These are phyloP conservation scores for Gallirallus australis DNA, from an alignment of 2,797 vertebrate genomes.

Conservation along the genomic window DNA sequence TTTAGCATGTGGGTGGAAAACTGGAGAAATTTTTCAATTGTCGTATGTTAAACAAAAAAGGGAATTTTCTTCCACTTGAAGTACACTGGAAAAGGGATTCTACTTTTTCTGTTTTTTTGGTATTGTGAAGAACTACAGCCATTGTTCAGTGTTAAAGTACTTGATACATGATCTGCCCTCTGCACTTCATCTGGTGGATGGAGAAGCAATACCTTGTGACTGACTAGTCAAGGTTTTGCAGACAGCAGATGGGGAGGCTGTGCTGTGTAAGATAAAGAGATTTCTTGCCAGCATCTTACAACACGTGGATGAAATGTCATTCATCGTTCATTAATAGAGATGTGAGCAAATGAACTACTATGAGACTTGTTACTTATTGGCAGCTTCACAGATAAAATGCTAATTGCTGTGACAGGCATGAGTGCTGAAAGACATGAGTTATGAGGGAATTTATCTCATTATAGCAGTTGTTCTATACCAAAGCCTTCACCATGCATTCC, in stretches of 20 bases:
- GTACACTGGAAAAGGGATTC: not conserved
- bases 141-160: not conserved
- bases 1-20: not conserved
- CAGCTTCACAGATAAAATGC: not conserved
- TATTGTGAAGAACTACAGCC: not conserved
- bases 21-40: not conserved
- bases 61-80: not conserved
- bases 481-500: not conserved
- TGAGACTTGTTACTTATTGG: slow-evolving; percentile 2
- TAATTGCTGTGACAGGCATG: slow-evolving; percentile 19
- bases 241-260: not conserved
- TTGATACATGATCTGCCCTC: not conserved
- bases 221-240: not conserved
- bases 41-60: not conserved
- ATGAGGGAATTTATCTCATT: not conserved
- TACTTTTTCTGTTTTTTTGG: not conserved
- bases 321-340: not conserved
- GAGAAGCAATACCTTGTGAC: not conserved
- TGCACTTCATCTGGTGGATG: not conserved
- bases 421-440: not conserved
- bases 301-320: not conserved
- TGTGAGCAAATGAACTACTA: not conserved
- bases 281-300: not conserved
- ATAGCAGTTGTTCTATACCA: not conserved
- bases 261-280: not conserved